Percentiles rank a stretch among this genome's conserved stretches.
These are phyloP conservation scores for Ichneumoninae sp. DNA, from an alignment of 2,888 invertebrate species.

Conservation along the genomic window DNA sequence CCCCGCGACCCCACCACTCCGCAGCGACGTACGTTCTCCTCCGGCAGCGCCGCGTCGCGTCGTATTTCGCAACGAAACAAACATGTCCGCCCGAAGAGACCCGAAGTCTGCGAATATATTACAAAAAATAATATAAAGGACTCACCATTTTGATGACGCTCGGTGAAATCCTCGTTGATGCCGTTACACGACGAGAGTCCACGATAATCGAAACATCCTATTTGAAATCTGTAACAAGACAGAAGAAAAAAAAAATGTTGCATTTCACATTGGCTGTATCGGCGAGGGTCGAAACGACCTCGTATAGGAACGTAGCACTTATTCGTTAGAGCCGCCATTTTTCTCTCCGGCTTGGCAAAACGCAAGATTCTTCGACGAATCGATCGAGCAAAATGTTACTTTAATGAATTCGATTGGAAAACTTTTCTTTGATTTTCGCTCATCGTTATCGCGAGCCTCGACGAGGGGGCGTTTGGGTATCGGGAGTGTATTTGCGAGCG, in stretches of 20 bases:
- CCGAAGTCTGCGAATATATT: neutral
- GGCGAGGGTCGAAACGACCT: neutral
- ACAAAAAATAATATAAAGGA: constrained; percentile 60
- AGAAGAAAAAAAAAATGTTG: constrained; percentile 71
- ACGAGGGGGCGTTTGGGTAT: neutral
- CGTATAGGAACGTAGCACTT: neutral
- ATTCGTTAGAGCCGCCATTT: constrained; percentile 9
- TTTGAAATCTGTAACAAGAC: constrained; percentile 74
- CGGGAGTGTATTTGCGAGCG: constrained; percentile 3
- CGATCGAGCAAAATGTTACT: neutral
- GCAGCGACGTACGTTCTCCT: constrained; percentile 15
- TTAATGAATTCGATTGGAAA: neutral
- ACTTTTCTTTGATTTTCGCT: neutral
- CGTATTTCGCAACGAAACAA: neutral
- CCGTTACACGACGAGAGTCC: constrained; percentile 65
- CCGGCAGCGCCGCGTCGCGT: constrained; percentile 44
- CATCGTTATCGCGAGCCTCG: neutral
- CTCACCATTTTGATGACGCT: constrained; percentile 70
- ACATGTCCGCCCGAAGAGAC: neutral
- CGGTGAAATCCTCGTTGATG: constrained; percentile 64
- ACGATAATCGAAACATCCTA: constrained; percentile 69
- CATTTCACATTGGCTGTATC: constrained; percentile 10
- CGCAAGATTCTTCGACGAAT: neutral
- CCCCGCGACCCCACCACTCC: neutral
- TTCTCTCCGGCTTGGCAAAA: neutral